A percentile compares a stretch with the other conserved stretches of the same genome.
phyloP scores from a whole-genome alignment of 1,140 invertebrate species.

The Cataglyphis hispanica region DNA sequence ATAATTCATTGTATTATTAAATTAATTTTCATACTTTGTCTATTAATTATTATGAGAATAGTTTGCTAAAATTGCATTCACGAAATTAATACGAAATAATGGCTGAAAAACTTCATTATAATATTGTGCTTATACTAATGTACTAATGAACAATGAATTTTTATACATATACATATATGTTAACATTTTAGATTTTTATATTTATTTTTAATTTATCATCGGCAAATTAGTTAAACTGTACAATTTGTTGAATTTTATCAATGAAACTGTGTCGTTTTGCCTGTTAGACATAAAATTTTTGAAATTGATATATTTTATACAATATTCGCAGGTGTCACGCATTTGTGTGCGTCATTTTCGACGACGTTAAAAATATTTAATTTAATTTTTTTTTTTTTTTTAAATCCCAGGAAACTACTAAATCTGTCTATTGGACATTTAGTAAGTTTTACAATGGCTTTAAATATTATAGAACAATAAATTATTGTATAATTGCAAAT shows the following conservation, averaged over 20 bases:
- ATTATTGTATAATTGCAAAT: not conserved
- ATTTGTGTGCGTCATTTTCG: not conserved
- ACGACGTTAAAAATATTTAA: not conserved
- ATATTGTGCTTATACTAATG: not conserved
- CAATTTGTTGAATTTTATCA: not conserved
- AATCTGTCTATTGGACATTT: no score
- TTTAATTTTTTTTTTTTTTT: no score
- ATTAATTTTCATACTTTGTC: not conserved
- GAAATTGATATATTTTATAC: slow-evolving; percentile 12
- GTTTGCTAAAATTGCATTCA: slow-evolving; percentile 1
- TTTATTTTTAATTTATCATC: not conserved
- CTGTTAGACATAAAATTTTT: not conserved
- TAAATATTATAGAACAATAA: not conserved
- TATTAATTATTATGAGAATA: slow-evolving; percentile 11
- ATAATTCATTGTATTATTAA: slow-evolving; percentile 8
- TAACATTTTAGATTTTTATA: not conserved
- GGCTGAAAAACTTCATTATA: slow-evolving; percentile 2
- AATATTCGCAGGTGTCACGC: not conserved
- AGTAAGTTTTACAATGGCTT: no score
- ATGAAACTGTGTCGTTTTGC: not conserved
- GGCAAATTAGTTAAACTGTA: not conserved
- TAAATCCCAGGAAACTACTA: no score
- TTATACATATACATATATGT: not conserved
- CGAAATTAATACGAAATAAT: slow-evolving; percentile 1
- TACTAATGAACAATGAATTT: slow-evolving; percentile 1